Evolutionary conservation across 2,888 invertebrate species (phyloP).

Genomic region (Argyresthia goedartella): DNA sequence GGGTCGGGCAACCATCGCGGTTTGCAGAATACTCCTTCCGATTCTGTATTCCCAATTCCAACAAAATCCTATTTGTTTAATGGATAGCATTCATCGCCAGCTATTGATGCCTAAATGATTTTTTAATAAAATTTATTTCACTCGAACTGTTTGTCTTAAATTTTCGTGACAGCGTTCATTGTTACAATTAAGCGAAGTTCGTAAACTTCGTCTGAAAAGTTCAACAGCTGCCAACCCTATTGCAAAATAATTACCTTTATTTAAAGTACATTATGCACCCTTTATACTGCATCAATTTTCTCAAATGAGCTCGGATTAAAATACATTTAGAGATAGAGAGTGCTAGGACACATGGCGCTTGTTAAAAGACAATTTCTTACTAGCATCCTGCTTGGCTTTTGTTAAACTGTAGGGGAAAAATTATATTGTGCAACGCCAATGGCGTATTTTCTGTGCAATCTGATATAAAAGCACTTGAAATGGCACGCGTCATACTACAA

Average conservation of each 20-base stretch:
- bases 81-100: no score
- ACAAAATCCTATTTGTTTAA: neutral
- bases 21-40: neutral
- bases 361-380: constrained; percentile 47
- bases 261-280: constrained; percentile 67
- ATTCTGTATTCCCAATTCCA: constrained; percentile 1
- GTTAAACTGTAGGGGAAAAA: constrained; percentile 23
- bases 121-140: no score
- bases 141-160: neutral
- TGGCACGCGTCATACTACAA: constrained; percentile 44
- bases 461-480: constrained; percentile 42
- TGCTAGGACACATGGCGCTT: constrained; percentile 51
- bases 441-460: constrained; percentile 4
- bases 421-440: constrained; percentile 31
- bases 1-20: neutral
- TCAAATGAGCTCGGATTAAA: constrained; percentile 53
- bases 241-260: constrained; percentile 56
- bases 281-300: constrained; percentile 60
- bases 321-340: constrained; percentile 43
- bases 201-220: neutral
- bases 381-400: neutral
- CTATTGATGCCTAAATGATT: no score
- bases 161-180: neutral
- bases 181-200: neutral
- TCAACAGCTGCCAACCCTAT: constrained; percentile 61